phyloP scores from a whole-genome alignment of 2,113 vertebrate genomes.

The Burhinus bistriatus region DNA sequence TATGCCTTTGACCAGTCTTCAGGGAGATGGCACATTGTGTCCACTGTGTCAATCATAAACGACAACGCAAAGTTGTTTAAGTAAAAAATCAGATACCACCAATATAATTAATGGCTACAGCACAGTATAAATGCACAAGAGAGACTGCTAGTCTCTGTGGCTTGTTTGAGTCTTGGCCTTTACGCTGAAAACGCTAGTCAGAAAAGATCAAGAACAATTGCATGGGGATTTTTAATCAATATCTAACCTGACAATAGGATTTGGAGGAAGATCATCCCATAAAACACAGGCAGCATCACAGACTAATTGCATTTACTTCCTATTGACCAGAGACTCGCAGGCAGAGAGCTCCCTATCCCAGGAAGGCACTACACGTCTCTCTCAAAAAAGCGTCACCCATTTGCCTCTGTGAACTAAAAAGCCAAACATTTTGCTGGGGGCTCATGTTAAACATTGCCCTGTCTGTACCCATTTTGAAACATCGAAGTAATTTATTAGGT shows the following conservation, averaged over 20 bases:
- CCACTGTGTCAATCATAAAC: not conserved
- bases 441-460: not conserved
- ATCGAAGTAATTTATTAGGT: not conserved
- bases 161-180: not conserved
- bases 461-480: not conserved
- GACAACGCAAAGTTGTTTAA: not conserved
- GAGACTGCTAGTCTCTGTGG: not conserved
- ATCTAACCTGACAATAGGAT: not conserved
- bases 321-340: not conserved
- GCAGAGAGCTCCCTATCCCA: not conserved
- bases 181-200: rapidly evolving
- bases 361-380: not conserved
- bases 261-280: not conserved
- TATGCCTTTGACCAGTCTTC: not conserved
- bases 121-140: not conserved
- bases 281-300: not conserved
- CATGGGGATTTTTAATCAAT: not conserved
- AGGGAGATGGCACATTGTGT: not conserved
- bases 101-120: not conserved
- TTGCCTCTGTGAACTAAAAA: not conserved
- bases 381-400: not conserved
- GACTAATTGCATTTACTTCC: not conserved
- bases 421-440: not conserved
- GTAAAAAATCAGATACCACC: not conserved
- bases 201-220: not conserved